Evolutionary conservation across 2,888 invertebrate species (phyloP).

Genomic region (Uropetala carovei): DNA sequence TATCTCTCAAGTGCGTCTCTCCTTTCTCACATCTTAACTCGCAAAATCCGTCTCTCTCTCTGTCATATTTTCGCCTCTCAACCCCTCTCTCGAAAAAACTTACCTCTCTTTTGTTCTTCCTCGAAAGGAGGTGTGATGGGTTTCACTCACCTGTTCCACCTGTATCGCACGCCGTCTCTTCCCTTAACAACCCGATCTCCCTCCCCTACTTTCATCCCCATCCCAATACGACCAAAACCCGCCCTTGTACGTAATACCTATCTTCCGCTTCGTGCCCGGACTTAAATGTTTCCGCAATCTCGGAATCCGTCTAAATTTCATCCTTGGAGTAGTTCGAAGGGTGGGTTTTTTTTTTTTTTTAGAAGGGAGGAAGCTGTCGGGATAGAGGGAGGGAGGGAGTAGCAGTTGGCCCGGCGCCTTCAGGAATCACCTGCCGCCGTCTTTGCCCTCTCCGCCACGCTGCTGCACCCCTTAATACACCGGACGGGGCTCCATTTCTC

Average conservation of each 20-base stretch:
- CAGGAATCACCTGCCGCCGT: conserved; percentile 6
- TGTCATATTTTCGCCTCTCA: neutral
- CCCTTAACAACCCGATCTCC: neutral
- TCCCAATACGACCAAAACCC: neutral
- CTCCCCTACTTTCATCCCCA: neutral
- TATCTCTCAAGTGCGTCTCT: neutral
- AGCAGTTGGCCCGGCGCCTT: neutral
- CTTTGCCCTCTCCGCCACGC: no score
- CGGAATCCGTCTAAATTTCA: neutral
- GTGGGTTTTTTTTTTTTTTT: no score
- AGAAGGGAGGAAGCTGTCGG: no score
- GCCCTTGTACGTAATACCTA: neutral
- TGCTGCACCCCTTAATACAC: neutral
- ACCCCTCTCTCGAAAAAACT: neutral
- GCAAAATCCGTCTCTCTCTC: neutral
- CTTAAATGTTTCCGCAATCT: conserved; percentile 25
- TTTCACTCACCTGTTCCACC: conserved; percentile 19
- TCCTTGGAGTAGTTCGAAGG: neutral
- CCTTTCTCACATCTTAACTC: neutral
- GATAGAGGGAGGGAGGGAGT: neutral
- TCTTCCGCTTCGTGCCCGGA: neutral
- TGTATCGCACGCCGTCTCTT: conserved; percentile 3
- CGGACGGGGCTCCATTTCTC: neutral
- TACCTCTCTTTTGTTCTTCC: neutral
- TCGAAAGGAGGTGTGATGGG: neutral